phyloP scores from a whole-genome alignment of 2,888 invertebrate species.

The Pinctada fucata region DNA sequence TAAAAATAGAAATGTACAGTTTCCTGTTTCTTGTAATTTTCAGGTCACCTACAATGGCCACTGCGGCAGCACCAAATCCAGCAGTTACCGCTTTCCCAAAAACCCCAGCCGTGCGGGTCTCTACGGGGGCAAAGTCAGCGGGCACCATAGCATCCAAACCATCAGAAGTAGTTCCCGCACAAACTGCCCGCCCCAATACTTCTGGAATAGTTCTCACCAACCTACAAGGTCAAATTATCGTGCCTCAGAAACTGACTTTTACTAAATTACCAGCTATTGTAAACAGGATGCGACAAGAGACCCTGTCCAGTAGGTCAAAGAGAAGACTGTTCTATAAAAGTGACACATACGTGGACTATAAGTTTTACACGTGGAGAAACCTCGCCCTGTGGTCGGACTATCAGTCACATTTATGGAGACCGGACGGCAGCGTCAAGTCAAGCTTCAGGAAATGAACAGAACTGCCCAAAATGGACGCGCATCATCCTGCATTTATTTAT shows the following conservation, averaged over 20 bases:
- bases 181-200: background rate
- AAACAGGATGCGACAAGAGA: conserved; percentile 27
- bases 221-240: conserved; percentile 6
- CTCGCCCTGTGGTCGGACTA: conserved; percentile 31
- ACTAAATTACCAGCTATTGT: conserved; percentile 28
- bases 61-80: background rate
- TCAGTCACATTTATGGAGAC: conserved; percentile 28
- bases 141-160: background rate
- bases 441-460: conserved; percentile 22
- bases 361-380: conserved; percentile 29
- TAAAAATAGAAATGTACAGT: too few species aligned
- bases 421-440: conserved; percentile 23
- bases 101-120: background rate
- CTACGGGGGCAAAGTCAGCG: background rate
- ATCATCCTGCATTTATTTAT: too few species aligned
- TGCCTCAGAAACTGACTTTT: conserved; percentile 27
- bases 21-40: too few species aligned
- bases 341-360: conserved; percentile 31
- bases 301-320: conserved; percentile 26
- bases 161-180: background rate
- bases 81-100: background rate
- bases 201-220: background rate
- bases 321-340: conserved; percentile 23
- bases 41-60: background rate
- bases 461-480: background rate